Evolutionary conservation across 1,140 invertebrate species (phyloP), one percentile per base, ranked within the genome.

Genomic region (Drosophila baimaii): DNA sequence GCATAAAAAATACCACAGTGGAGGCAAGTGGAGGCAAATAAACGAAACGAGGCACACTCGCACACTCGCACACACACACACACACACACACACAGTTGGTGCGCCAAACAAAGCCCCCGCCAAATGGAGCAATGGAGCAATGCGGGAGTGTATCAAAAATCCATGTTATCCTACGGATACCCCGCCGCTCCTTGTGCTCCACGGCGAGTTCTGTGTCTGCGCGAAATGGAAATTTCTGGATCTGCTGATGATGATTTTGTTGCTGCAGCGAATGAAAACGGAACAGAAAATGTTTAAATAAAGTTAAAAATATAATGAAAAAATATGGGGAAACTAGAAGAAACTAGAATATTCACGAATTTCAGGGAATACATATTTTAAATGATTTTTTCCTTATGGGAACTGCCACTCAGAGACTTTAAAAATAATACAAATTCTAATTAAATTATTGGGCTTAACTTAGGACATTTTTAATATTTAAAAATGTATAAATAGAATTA

Each of bases 1-100:
- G 73, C 73, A 88, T 61, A 84, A 77, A 85, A 82, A 81, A 81
- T 55, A 71, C 35, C 44, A 66, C 23, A 62, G 68, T 12, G 5
- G 51, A 52, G 49, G 49, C 49, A 52, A 52, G 49, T 56, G 72
- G 70, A 75, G 58, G 66, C 69, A 71, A 72, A 72, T 72, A 72
- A 71, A 71, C 69, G 68, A 41, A 44, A 23, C 21, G 66, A 41
- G 29, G 46, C 54, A 43, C 51, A 17, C n/a, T n/a, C n/a, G n/a
- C n/a, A n/a, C n/a, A n/a, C n/a, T n/a, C n/a, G n/a, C n/a, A n/a
- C n/a, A n/a, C n/a, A n/a, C n/a, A n/a, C n/a, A n/a, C n/a, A n/a
- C n/a, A n/a, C 46, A 35, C 31, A 17, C 27, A 7, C 5, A 8
- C 47, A 43, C 51, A 35, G 51, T 54, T 8, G 31, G 19, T 35